These are phyloP conservation scores for Drosophila biarmipes DNA, from an alignment of 1,140 invertebrate genomes.

Conservation along the genomic window DNA sequence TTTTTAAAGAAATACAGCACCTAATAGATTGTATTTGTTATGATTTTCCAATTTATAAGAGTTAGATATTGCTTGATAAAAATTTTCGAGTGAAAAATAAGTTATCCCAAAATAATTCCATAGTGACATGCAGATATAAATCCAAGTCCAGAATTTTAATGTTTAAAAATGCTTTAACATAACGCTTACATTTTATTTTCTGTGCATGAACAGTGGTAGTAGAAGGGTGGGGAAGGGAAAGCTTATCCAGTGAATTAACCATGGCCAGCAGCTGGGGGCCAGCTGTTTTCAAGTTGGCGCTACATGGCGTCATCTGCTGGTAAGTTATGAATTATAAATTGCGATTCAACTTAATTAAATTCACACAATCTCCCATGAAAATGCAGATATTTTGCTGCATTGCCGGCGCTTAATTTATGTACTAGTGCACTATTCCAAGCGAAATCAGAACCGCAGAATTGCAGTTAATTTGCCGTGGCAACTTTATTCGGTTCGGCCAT, in stretches of 20 bases:
- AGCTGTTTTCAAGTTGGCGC: conserved; percentile 20
- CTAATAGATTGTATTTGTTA: no score
- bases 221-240: background rate
- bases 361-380: conserved; percentile 29
- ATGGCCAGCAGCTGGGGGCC: conserved; percentile 37
- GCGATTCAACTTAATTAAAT: conserved; percentile 59
- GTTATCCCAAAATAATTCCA: no score
- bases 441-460: conserved; percentile 23
- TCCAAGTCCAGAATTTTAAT: no score
- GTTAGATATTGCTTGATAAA: no score
- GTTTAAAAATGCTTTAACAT: no score
- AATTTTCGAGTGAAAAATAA: no score
- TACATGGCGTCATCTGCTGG: conserved; percentile 20
- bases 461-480: conserved; percentile 26
- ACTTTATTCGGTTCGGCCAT: conserved; percentile 22
- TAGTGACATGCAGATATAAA: no score
- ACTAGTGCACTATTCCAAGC: background rate
- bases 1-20: no score
- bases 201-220: background rate
- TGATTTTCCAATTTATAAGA: no score
- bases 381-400: conserved; percentile 54
- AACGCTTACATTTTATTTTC: background rate
- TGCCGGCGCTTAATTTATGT: conserved; percentile 33
- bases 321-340: conserved; percentile 65
- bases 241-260: conserved; percentile 63